These are phyloP conservation scores for Zalophus californianus DNA, from an alignment of 2,797 vertebrate species.

Conservation along the genomic window DNA sequence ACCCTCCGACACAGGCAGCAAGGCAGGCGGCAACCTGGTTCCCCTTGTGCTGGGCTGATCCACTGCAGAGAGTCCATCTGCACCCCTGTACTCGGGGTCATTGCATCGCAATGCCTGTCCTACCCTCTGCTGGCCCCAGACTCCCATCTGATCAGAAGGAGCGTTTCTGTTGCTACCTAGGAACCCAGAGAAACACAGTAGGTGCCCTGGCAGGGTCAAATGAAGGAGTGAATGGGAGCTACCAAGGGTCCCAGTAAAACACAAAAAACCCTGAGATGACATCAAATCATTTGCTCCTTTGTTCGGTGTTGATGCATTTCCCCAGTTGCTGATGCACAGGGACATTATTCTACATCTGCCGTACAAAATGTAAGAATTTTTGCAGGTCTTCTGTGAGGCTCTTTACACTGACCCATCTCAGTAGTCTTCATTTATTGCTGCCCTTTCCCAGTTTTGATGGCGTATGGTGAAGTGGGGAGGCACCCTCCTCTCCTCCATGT, in stretches of 20 bases:
- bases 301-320: not conserved
- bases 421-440: not conserved
- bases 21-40: accelerated
- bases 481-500: accelerated
- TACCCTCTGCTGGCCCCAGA: not conserved
- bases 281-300: not conserved
- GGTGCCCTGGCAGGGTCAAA: too few relatives aligned
- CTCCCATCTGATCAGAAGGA: not conserved
- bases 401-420: not conserved
- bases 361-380: too few relatives aligned
- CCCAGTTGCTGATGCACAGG: not conserved
- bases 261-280: not conserved
- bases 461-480: not conserved
- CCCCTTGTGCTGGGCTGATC: not conserved
- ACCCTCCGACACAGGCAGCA: not conserved
- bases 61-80: not conserved
- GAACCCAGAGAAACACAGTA: not conserved
- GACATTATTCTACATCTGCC: not conserved
- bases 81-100: too few relatives aligned
- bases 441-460: not conserved
- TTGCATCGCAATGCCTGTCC: too few relatives aligned
- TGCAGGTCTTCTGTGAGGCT: not conserved
- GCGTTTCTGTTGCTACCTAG: not conserved
- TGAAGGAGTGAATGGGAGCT: not conserved
- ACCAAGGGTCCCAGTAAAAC: not conserved